Evolutionary conservation across 2,888 invertebrate species (phyloP), one percentile per base, ranked within the genome.

Genomic region (Phortica okadai): DNA sequence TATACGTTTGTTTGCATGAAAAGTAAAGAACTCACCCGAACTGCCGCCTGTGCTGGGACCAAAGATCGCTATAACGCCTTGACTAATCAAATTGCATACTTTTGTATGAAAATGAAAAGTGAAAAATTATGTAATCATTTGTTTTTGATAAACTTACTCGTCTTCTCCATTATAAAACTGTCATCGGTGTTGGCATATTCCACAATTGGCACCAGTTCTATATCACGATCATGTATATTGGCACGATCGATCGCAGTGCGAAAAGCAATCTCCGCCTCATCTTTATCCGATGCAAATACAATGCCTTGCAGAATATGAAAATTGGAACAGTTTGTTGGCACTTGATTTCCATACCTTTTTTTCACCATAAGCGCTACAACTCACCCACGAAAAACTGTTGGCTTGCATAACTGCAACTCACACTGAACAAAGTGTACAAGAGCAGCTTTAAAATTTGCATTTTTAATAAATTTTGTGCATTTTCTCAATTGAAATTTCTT

Each of bases 21-120:
- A 58, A n/a, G 8, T 74, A 8, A 5, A 2, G 14, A 54, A 91
- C 89, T 83, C 84, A 93, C 93, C 91, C 91, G 93, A 90, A 91
- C 92, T 84, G 91, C 81, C 82, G 66, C 88, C 89, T n/a, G 84
- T 85, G 87, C 89, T 88, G 92, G 76, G 95, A 0, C 96, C 96
- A 88, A 96, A 95, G 86, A 96, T 93, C 74, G 95, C 96, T 41
- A 94, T 94, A 44, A 96, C 94, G 8, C 95, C 95, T 73, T 92
- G 91, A 2, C 93, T 91, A 83, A 95, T 92, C 79, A 95, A 91
- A 77, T 93, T 92, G 89, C 95, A 96, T 5, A 94, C 62, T 62
- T 16, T 6, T 33, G 33, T 4, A 33, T 33, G 33, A 33, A 33
- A 33, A 4, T 25, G 11, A 16, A 25, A 16, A 62, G n/a, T 21